These are phyloP conservation scores for Falco novaeseelandiae DNA, from an alignment of 2,797 vertebrate genomes.

Conservation along the genomic window DNA sequence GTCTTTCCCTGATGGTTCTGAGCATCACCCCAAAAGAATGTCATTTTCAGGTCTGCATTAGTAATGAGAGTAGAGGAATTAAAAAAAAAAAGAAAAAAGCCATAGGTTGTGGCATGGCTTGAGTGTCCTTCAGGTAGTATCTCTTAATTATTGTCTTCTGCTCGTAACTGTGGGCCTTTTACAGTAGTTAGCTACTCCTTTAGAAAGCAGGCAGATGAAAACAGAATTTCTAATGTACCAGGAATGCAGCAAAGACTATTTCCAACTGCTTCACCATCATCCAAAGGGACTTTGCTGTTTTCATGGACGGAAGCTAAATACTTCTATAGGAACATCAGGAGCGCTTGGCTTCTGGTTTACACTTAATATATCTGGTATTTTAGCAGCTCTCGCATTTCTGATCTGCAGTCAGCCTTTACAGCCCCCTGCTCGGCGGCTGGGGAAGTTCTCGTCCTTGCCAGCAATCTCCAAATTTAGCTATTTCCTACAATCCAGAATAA, in stretches of 20 bases:
- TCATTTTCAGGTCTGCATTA: not conserved
- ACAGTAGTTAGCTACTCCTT: not conserved
- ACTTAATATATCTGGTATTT: not conserved
- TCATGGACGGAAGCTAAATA: not conserved
- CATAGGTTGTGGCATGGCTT: not conserved
- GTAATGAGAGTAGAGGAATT: not conserved
- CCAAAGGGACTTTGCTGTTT: not conserved
- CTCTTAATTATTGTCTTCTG: not conserved
- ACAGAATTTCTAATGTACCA: not conserved
- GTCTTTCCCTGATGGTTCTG: not conserved
- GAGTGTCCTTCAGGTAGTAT: not conserved
- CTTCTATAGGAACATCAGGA: not conserved
- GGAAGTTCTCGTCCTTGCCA: slow-evolving; percentile 12
- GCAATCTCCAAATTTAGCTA: not conserved
- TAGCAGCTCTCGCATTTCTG: not conserved
- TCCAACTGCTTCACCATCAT: not conserved
- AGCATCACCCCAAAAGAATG: not conserved
- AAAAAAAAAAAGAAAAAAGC: not conserved
- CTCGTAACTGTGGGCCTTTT: not conserved
- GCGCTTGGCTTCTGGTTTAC: not conserved
- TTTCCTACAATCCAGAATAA: not conserved
- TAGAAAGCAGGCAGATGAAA: not conserved
- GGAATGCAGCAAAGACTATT: not conserved
- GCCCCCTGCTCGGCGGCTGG: not conserved
- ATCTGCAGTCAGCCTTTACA: not conserved